Evolutionary conservation across 2,113 vertebrate genomes (phyloP).

Genomic region (Rhynchomys soricoides): DNA sequence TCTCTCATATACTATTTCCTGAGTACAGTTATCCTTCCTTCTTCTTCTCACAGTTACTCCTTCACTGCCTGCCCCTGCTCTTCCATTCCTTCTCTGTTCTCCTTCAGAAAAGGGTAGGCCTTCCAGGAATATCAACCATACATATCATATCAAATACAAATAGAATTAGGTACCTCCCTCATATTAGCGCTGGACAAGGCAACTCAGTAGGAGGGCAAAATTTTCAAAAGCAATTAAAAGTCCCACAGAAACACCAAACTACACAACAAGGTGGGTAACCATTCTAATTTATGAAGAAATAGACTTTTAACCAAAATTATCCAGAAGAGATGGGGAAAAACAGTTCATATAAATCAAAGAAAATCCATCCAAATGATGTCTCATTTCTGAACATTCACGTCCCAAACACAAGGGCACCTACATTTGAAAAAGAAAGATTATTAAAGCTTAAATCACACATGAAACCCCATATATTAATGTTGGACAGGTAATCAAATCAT

Average conservation of each 20-base stretch:
- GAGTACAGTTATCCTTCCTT: neutral
- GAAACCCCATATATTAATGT: neutral
- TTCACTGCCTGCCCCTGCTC: fast-evolving
- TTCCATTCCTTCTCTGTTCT: neutral
- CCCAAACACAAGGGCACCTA: neutral
- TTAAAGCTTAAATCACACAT: neutral
- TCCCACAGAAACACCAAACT: neutral
- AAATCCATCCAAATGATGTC: neutral
- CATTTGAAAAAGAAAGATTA: neutral
- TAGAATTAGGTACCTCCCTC: neutral
- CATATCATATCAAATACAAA: neutral
- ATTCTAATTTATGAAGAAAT: neutral
- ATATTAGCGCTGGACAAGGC: neutral
- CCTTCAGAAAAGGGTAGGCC: neutral
- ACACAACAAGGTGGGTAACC: neutral
- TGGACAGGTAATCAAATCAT: neutral
- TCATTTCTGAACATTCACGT: neutral
- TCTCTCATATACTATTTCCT: neutral
- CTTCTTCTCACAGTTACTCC: neutral
- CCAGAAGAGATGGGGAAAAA: neutral
- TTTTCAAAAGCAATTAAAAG: neutral
- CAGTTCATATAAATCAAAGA: neutral
- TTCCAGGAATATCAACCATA: neutral
- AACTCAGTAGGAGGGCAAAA: neutral
- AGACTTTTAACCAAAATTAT: neutral